Evolutionary conservation across 53 echinoderm and acorn worm genomes (phyloP).

Genomic region (Zoroaster sp.): DNA sequence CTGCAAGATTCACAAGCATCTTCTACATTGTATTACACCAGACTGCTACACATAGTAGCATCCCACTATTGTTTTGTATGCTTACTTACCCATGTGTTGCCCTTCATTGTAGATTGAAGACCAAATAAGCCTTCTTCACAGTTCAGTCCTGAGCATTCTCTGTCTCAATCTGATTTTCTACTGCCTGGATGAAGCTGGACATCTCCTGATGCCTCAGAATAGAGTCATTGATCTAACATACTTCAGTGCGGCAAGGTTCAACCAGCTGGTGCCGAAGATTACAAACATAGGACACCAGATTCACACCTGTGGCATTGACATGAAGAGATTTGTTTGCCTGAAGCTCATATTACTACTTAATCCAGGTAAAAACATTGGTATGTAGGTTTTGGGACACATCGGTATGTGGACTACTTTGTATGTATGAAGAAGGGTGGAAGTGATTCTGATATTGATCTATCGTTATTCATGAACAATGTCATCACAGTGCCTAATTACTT

Average conservation of each 20-base stretch:
- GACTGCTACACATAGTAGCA: too few relatives aligned
- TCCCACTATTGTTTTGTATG: too few relatives aligned
- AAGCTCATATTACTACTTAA: slow-evolving; percentile 67
- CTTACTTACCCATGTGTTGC: too few relatives aligned
- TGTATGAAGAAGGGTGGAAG: neutral
- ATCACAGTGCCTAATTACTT: too few relatives aligned
- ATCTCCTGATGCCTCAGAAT: slow-evolving; percentile 43
- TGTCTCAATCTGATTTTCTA: slow-evolving; percentile 45
- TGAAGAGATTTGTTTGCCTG: slow-evolving; percentile 49
- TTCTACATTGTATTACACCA: too few relatives aligned
- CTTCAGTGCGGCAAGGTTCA: slow-evolving; percentile 6
- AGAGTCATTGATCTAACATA: neutral
- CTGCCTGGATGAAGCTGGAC: slow-evolving; percentile 48
- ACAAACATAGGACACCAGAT: slow-evolving; percentile 28
- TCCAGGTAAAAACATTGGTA: slow-evolving; percentile 39
- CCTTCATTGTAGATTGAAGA: slow-evolving; percentile 66
- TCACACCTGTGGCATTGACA: slow-evolving; percentile 18
- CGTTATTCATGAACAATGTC: too few relatives aligned
- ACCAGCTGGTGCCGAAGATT: slow-evolving; percentile 42
- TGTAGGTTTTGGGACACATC: too few relatives aligned
- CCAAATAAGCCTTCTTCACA: slow-evolving; percentile 55
- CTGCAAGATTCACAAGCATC: too few relatives aligned
- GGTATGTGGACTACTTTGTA: neutral
- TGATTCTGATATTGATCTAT: too few relatives aligned
- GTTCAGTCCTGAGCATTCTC: slow-evolving; percentile 41